These are phyloP conservation scores for Gymnocypris eckloni DNA, from an alignment of 2,797 vertebrate genomes.

Conservation along the genomic window DNA sequence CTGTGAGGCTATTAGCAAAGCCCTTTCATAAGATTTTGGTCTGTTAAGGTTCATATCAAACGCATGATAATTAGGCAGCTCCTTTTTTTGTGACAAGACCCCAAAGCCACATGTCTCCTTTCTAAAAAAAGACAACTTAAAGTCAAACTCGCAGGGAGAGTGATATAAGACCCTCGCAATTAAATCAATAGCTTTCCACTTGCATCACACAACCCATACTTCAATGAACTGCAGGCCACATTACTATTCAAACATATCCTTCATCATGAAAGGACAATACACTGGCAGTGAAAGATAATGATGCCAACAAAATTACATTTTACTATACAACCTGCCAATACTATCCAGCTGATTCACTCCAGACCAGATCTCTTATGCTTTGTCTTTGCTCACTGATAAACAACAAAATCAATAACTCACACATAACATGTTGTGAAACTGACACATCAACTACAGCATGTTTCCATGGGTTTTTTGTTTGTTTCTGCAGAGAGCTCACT, in stretches of 20 bases:
- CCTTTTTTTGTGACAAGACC: background rate
- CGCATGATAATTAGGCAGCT: constrained; percentile 4
- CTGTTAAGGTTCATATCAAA: constrained; percentile 33
- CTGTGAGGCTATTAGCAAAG: constrained; percentile 9
- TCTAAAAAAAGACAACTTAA: constrained; percentile 20
- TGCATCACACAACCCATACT: constrained; percentile 31
- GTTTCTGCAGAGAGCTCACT: background rate
- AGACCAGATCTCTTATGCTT: background rate
- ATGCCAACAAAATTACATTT: constrained; percentile 32
- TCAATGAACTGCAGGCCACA: constrained; percentile 39
- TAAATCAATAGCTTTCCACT: constrained; percentile 48
- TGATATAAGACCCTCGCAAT: constrained; percentile 41
- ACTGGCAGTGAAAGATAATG: constrained; percentile 40
- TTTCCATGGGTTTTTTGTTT: background rate
- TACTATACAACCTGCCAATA: constrained; percentile 28
- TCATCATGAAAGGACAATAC: constrained; percentile 45
- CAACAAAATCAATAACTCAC: constrained; percentile 26
- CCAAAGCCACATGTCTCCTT: constrained; percentile 2
- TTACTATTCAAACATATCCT: constrained; percentile 51
- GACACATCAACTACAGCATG: background rate
- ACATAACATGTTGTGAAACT: background rate
- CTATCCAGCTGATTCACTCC: constrained; percentile 10
- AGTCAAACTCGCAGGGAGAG: constrained; percentile 20
- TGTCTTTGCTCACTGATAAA: constrained; percentile 36
- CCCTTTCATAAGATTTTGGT: background rate